Conservation (phyloP, 2,888 invertebrate species). For the Eristalinus sepulchralis region DNA sequence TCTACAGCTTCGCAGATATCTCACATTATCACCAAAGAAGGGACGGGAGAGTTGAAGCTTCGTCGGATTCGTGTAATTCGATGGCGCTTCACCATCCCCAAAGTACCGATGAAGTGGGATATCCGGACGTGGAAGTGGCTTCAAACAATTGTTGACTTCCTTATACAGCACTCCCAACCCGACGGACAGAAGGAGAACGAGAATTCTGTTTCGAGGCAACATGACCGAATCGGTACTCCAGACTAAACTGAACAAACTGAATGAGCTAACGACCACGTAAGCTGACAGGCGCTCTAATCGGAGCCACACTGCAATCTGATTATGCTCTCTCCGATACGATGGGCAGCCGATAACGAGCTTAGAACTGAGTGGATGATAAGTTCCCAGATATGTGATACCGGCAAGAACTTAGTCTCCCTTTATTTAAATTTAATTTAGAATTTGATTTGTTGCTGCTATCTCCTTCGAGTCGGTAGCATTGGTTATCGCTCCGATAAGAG, state of each 20-base stretch:
- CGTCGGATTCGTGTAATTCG: slow-evolving; percentile 72
- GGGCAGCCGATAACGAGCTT: slow-evolving; percentile 14
- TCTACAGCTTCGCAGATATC: background rate
- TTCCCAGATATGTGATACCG: slow-evolving; percentile 8
- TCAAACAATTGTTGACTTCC: slow-evolving; percentile 72
- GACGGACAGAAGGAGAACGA: slow-evolving; percentile 73
- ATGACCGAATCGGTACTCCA: background rate
- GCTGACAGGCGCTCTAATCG: background rate
- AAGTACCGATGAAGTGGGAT: slow-evolving; percentile 77
- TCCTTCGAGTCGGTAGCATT: background rate
- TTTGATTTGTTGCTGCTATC: background rate
- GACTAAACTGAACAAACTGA: background rate
- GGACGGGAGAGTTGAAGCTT: slow-evolving; percentile 36
- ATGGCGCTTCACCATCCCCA: slow-evolving; percentile 76
- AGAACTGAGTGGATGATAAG: slow-evolving; percentile 38
- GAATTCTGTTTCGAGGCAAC: slow-evolving; percentile 10
- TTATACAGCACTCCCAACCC: slow-evolving; percentile 74
- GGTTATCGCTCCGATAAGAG: background rate
- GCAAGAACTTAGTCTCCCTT: background rate
- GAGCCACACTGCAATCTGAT: background rate
- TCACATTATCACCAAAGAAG: slow-evolving; percentile 23
- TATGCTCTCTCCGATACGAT: slow-evolving; percentile 25
- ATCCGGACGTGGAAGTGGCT: slow-evolving; percentile 73
- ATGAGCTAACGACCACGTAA: slow-evolving; percentile 10
- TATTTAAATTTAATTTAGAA: slow-evolving; percentile 16